Evolutionary conservation across 2,113 vertebrate genomes (phyloP), one percentile per base, ranked within the genome.

Genomic region (Istiophorus platypterus): DNA sequence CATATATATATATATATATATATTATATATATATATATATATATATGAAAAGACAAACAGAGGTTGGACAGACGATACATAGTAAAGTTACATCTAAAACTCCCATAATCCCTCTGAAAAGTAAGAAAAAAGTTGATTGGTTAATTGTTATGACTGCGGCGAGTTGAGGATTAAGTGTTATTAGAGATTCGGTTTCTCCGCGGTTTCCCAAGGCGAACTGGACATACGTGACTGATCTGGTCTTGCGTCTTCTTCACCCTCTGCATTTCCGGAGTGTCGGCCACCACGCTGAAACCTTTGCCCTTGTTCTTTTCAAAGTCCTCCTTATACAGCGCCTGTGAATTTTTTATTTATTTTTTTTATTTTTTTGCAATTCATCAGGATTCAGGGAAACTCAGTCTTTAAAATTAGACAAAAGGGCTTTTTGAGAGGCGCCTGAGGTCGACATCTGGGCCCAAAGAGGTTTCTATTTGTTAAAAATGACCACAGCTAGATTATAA

Each of bases 261-360:
- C 94, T 98, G 97, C 86, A 98, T 92, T 84, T 99, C 98, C 0
- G 97, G 98, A 2, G 98, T 99, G 89, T 98, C 98, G 0, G 95
- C 94, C 92, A 99, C 97, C 79, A 96, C 96, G 9, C 97, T 98
- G 95, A 98, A 99, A 1, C 97, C 97, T 78, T 96, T 97, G 0
- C 97, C 97, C 87, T 97, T 98, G 93, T 94, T 98, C 95, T 97
- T 98, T 92, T 99, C 97, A 85, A 99, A 99, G 22, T 99, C 97
- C 85, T 98, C 98, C 95, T 98, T 99, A 93, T 98, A 99, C 88
- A 97, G 96, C 29, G 99, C 97, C 97, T 98, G 94, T 5, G 57
- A 81, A 81, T 74, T 58, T n/a, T n/a, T n/a, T n/a, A n/a, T n/a
- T n/a, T n/a, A n/a, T n/a, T n/a, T n/a, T n/a, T n/a, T n/a, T n/a